Percentiles rank a stretch among this genome's conserved stretches.
These are phyloP conservation scores for Conus ventricosus DNA, from an alignment of 1,140 invertebrate genomes.

Conservation along the genomic window DNA sequence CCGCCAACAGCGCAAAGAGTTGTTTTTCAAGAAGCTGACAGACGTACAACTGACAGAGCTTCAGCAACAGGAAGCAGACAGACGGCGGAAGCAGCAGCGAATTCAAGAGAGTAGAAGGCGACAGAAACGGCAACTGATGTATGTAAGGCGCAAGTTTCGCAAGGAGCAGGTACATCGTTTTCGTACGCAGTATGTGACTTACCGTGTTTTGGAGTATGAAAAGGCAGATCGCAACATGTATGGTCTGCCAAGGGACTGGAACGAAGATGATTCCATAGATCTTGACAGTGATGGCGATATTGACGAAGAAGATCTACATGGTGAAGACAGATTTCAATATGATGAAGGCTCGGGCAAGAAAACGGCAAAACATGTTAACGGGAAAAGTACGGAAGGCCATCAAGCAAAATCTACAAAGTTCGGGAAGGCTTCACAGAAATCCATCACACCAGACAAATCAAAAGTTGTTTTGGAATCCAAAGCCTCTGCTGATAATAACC, in stretches of 20 bases:
- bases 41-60: conserved; percentile 51
- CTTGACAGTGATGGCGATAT: neutral
- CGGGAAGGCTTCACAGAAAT: neutral
- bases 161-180: conserved; percentile 58
- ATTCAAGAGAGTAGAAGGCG: conserved; percentile 47
- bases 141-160: conserved; percentile 57
- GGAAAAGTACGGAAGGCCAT: neutral
- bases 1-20: conserved; percentile 48
- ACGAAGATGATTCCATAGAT: neutral
- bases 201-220: conserved; percentile 59
- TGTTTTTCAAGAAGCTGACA: conserved; percentile 56
- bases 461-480: neutral
- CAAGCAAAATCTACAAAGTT: neutral
- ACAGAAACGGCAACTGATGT: conserved; percentile 55
- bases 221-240: conserved; percentile 54
- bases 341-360: neutral
- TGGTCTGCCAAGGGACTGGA: conserved; percentile 58
- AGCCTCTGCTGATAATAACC: neutral
- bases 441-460: neutral
- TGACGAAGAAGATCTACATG: neutral
- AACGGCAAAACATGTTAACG: neutral
- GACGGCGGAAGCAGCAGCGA: conserved; percentile 29
- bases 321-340: neutral
- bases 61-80: conserved; percentile 43
- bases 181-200: conserved; percentile 64